A percentile compares a stretch with the other conserved stretches of the same genome.
phyloP scores from a whole-genome alignment of 2,797 vertebrate genomes.

The Gymnoscopelus microlampas region DNA sequence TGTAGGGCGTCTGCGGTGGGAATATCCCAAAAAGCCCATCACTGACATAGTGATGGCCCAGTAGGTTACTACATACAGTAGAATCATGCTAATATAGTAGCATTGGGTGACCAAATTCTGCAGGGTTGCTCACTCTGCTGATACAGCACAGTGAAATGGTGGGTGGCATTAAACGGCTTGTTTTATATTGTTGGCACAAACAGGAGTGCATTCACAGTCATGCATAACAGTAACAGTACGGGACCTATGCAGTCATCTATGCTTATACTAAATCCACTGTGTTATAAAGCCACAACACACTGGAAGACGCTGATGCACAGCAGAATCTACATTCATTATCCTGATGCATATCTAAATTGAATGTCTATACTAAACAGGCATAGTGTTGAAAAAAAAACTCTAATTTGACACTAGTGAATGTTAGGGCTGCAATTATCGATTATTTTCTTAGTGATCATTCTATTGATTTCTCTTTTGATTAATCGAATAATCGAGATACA shows the following conservation, averaged over 20 bases:
- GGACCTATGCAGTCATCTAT: conserved; percentile 15
- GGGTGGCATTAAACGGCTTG: conserved; percentile 54
- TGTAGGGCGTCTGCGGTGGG: conserved; percentile 40
- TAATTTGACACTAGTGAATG: no score
- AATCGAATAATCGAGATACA: no score
- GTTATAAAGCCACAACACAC: no score
- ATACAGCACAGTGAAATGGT: conserved; percentile 64
- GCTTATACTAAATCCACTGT: neutral
- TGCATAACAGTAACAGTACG: conserved; percentile 28
- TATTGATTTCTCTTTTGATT: no score
- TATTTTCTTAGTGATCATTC: no score
- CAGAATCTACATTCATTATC: no score
- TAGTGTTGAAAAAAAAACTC: neutral
- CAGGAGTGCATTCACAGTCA: conserved; percentile 48
- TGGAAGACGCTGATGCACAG: no score
- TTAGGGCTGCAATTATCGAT: no score
- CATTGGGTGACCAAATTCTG: conserved; percentile 63
- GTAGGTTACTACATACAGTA: conserved; percentile 39
- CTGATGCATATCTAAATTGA: neutral
- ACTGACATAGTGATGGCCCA: conserved; percentile 52
- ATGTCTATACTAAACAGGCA: conserved; percentile 1
- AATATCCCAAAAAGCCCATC: conserved; percentile 36
- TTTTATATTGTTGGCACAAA: conserved; percentile 54
- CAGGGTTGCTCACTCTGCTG: conserved; percentile 60
- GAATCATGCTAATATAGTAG: conserved; percentile 49